Percentiles rank a stretch among this genome's conserved stretches.
phyloP scores from a whole-genome alignment of 2,888 invertebrate genomes.

The Cephus nigrinus region DNA sequence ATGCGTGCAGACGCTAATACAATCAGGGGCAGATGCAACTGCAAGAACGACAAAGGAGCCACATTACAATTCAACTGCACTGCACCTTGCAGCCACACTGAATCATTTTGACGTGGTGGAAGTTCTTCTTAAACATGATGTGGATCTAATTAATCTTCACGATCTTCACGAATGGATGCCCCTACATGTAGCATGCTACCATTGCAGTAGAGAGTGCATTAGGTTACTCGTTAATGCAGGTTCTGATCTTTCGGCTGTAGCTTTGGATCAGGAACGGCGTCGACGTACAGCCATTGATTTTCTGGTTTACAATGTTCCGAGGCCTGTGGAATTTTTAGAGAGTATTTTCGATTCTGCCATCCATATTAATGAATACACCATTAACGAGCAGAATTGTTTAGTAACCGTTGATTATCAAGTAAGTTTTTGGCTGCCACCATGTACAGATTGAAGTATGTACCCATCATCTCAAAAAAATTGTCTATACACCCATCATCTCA shows the following conservation, averaged over 20 bases:
- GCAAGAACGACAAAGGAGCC: slow-evolving; percentile 66
- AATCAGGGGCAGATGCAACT: slow-evolving; percentile 67
- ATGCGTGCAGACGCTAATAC: slow-evolving; percentile 67
- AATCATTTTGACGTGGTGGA: slow-evolving; percentile 65
- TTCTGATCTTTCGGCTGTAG: slow-evolving; percentile 65
- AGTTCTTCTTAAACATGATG: slow-evolving; percentile 64
- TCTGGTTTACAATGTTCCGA: slow-evolving; percentile 69
- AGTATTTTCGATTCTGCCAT: slow-evolving; percentile 70
- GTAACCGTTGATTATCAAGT: slow-evolving; percentile 68
- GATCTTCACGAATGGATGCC: slow-evolving; percentile 60
- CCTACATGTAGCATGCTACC: slow-evolving; percentile 68
- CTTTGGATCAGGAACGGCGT: slow-evolving; percentile 51
- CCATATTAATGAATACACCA: slow-evolving; percentile 65
- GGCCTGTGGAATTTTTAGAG: slow-evolving; percentile 69
- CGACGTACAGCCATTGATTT: slow-evolving; percentile 67
- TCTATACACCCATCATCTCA: no score
- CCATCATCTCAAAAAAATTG: no score
- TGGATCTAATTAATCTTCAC: slow-evolving; percentile 49
- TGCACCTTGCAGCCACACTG: slow-evolving; percentile 68
- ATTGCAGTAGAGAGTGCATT: slow-evolving; percentile 73
- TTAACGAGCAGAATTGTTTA: slow-evolving; percentile 66
- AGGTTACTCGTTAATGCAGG: slow-evolving; percentile 66
- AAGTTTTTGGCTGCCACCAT: background rate
- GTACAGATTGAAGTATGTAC: background rate
- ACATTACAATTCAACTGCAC: slow-evolving; percentile 66